These are phyloP conservation scores for Heliocidaris erythrogramma DNA, from an alignment of 35 echinoderm and acorn worm genomes.

Conservation along the genomic window DNA sequence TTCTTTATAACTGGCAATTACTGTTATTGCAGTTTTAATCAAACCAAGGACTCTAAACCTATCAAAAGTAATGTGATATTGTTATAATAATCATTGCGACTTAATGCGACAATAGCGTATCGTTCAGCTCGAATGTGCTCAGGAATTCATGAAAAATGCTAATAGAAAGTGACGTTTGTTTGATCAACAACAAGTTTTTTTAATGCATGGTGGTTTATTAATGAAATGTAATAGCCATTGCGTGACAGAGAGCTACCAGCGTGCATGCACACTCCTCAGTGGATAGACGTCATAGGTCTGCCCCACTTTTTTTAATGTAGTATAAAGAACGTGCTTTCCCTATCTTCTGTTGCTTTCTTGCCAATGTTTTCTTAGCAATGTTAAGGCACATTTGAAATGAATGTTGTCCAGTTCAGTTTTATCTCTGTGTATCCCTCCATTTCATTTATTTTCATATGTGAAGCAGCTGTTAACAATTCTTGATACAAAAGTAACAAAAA, in stretches of 20 bases:
- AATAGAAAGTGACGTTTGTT: neutral
- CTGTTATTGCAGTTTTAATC: neutral
- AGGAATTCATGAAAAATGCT: neutral
- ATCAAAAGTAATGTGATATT: neutral
- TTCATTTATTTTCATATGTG: neutral
- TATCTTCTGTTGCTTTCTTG: no score
- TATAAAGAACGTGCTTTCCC: neutral
- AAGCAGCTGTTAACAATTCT: neutral
- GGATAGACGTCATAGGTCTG: neutral
- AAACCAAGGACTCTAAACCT: neutral
- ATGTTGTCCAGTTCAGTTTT: no score
- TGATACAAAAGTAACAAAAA: neutral
- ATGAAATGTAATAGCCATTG: constrained; percentile 20
- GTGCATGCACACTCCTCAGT: neutral
- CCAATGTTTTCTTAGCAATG: no score
- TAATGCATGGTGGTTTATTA: neutral
- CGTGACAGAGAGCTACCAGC: neutral
- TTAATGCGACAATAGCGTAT: neutral
- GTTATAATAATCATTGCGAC: neutral
- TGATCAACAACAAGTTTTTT: neutral
- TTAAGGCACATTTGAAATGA: no score
- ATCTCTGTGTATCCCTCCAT: neutral
- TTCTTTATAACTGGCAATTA: neutral
- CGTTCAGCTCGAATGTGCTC: neutral
- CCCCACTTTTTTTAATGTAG: neutral